These are phyloP conservation scores for Boulengeromyrus knoepffleri DNA, from an alignment of 2,113 vertebrate genomes.

Conservation along the genomic window DNA sequence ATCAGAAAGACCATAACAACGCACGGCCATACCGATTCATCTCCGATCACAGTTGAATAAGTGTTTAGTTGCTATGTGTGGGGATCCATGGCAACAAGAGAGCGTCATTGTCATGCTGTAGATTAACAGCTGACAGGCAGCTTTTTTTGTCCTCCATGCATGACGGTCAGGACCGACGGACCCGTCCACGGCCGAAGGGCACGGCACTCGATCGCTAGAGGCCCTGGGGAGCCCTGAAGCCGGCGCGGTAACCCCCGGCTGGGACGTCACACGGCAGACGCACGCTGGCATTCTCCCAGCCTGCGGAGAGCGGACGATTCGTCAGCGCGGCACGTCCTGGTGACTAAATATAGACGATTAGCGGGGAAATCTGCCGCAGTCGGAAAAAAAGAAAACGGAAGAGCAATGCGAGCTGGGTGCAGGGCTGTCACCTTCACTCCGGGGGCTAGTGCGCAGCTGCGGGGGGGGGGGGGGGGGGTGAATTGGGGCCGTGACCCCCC, in stretches of 20 bases:
- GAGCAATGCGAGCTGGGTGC: not conserved
- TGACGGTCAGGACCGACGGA: not conserved
- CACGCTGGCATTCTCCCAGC: not conserved
- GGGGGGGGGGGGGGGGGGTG: not conserved
- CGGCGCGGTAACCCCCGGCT: not conserved
- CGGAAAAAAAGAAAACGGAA: not conserved
- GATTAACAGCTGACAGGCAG: not conserved
- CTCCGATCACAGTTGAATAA: not conserved
- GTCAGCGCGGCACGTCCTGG: not conserved
- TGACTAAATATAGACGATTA: slow-evolving; percentile 1
- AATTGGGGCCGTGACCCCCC: not conserved
- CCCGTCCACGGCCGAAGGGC: not conserved
- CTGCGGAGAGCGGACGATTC: not conserved
- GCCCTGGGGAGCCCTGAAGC: not conserved
- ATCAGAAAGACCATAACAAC: not conserved
- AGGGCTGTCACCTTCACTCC: not conserved
- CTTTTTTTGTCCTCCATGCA: not conserved
- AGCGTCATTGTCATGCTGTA: not conserved
- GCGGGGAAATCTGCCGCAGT: not conserved
- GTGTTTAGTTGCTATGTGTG: not conserved
- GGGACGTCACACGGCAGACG: not conserved
- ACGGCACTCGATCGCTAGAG: not conserved
- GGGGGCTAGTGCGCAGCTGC: not conserved
- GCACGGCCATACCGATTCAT: not conserved
- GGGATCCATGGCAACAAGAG: not conserved